phyloP scores from a whole-genome alignment of 1,140 invertebrate genomes.

The Bombyx mandarina region DNA sequence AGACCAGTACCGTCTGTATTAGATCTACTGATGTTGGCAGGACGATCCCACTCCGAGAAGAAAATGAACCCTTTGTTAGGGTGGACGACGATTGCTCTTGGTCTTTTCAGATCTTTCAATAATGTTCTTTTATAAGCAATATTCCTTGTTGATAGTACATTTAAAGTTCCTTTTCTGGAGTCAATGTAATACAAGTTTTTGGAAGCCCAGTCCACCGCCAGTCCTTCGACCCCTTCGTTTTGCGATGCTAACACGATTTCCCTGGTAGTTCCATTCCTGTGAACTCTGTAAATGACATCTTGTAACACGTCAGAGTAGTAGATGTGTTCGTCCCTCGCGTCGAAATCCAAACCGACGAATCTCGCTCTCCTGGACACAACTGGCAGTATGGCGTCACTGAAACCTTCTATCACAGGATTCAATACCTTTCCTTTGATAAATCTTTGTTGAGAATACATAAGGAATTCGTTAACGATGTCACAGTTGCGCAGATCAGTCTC shows the following conservation, averaged over 20 bases:
- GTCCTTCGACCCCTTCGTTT: slow-evolving; percentile 97
- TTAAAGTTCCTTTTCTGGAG: slow-evolving; percentile 94
- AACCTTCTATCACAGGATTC: slow-evolving; percentile 89
- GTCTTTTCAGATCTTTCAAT: slow-evolving; percentile 90
- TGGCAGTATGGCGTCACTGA: slow-evolving; percentile 94
- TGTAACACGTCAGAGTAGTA: slow-evolving; percentile 98
- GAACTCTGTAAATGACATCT: slow-evolving; percentile 94
- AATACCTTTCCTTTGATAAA: slow-evolving; percentile 96
- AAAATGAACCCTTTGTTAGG: slow-evolving; percentile 95
- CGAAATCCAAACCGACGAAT: slow-evolving; percentile 98
- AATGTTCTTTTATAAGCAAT: slow-evolving; percentile 87
- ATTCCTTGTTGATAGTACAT: slow-evolving; percentile 91
- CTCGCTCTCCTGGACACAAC: slow-evolving; percentile 91
- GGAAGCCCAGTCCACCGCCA: slow-evolving; percentile 97
- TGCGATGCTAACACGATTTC: slow-evolving; percentile 96
- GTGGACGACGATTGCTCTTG: slow-evolving; percentile 95
- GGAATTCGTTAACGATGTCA: slow-evolving; percentile 88
- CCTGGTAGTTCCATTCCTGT: slow-evolving; percentile 87
- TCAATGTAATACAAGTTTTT: slow-evolving; percentile 99
- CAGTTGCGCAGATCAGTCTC: slow-evolving; percentile 86
- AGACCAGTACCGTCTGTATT: slow-evolving; percentile 90
- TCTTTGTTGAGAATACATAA: slow-evolving; percentile 97
- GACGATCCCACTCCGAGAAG: slow-evolving; percentile 97
- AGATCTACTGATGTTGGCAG: slow-evolving; percentile 94
- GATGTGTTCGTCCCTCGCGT: slow-evolving; percentile 91